Base-by-base conservation (phyloP, 1,140 invertebrate genomes). In the Drosophila athabasca region DNA sequence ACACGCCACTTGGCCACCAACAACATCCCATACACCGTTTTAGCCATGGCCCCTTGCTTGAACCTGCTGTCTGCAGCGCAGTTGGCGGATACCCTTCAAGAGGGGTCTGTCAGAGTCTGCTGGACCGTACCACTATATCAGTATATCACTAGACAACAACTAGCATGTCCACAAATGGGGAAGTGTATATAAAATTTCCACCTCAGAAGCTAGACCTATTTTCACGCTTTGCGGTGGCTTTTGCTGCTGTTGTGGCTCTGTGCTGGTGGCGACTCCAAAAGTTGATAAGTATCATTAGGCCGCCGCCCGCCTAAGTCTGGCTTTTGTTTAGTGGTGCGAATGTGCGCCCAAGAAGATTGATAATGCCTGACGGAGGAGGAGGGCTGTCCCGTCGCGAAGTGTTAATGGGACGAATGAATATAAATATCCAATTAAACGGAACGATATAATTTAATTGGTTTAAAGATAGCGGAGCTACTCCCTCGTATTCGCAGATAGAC, bases 281-380 rank as follows among this genome's bases (percentile, higher is more conserved):
- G 19, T 87, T 87, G 82, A 87, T 87, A 76, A 87, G 82, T 82
- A 85, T 85, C 78, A 85, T 76, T 68, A 68, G 46, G 1, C 66
- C 45, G 29, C 31, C 31, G 67, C 48, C 62, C 53, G 64, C 46
- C 62, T 58, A 9, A 54, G 29, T 17, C 39, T 44, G 6, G 45
- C 61, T 62, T 55, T 64, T 45, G 57, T 76, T 51, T 59, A 35
- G 24, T 45, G 26, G 15, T 26, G 11, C 26, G 41, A 43, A 39
- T 26, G 41, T 26, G 41, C 39, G 31, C 50, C 50, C 51, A 43
- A 35, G 43, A 53, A 55, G 55, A 44, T 74, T 62, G 72, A 76
- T 80, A 71, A 66, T 64, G 43, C 9, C 48, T 26, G 58, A 69
- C 45, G 43, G 43, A 70, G 65, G 51, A 70, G 52, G 45, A 52